phyloP scores from a whole-genome alignment of 2,113 vertebrate genomes.

The Podiceps cristatus region DNA sequence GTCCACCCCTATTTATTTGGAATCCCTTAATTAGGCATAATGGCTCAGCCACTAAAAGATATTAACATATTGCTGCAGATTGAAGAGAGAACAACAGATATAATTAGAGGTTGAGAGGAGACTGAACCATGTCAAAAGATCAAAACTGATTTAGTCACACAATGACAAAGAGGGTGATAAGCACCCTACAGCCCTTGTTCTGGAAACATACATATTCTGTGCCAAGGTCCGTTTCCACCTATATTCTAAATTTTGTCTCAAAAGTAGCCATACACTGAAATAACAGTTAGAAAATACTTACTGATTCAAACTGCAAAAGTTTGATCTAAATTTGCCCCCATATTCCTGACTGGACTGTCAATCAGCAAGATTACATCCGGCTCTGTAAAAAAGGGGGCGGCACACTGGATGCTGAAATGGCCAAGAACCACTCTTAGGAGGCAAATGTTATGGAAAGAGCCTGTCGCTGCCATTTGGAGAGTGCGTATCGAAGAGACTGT shows the following conservation, averaged over 20 bases:
- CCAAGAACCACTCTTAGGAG: neutral
- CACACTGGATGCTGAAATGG: neutral
- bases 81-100: slow-evolving; percentile 28
- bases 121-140: slow-evolving; percentile 36
- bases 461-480: neutral
- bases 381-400: neutral
- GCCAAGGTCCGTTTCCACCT: neutral
- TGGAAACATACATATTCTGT: neutral
- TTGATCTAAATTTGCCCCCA: neutral
- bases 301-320: neutral
- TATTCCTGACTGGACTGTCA: neutral
- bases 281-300: neutral
- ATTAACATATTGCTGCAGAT: slow-evolving; percentile 56
- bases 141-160: slow-evolving; percentile 2
- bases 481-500: accelerated
- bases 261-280: neutral
- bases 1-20: slow-evolving; percentile 57
- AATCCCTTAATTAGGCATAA: slow-evolving; percentile 51
- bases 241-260: neutral
- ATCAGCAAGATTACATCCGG: neutral
- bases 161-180: neutral
- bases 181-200: neutral
- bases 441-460: neutral
- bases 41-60: slow-evolving; percentile 14
- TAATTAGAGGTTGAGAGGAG: slow-evolving; percentile 44